Base-by-base conservation (phyloP, 2,113 vertebrate genomes). In the Deroptyus accipitrinus region DNA sequence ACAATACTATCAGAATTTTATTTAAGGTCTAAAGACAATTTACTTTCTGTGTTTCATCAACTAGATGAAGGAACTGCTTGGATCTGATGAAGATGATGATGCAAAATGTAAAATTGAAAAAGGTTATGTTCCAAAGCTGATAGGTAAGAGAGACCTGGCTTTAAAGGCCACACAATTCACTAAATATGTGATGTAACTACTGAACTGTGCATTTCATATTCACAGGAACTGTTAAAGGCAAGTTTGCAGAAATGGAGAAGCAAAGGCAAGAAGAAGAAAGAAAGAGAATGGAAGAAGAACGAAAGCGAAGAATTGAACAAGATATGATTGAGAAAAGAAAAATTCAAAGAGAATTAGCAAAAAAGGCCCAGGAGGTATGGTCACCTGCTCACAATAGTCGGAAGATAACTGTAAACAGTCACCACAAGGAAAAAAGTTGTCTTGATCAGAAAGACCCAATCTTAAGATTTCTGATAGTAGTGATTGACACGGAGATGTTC, bases 241-340 rank as follows among this genome's bases (percentile, higher is more conserved):
- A 98, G 92, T 99, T 99, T 97, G 99, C 98, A 76, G 99, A 98
- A 97, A 99, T 99, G 99, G 99, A 99, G 96, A 99, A 99, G 86
- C 98, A 99, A 96, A 98, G 99, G 91, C 98, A 99, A 92, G 99
- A 99, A 88, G 99, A 96, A 86, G 98, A 99, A 95, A 99, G 97
- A 95, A 99, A 99, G 97, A 98, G 97, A 95, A 99, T 83, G 3
- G 99, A 99, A 63, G 99, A 98, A 48, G 99, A 99, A 95, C 98
- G 99, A 74, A 99, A 98, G 94, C 98, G 98, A 76, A 98, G 99
- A 76, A 98, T 98, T 48, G 98, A 99, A 75, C 99, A 99, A 97
- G 99, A 99, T 61, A 97, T 98, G 75, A 94, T 99, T 90, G 99
- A 99, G 96, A 99, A 99, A 96, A 98, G 98, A 88, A 99, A 99